These are phyloP conservation scores for Fopius arisanus DNA, from an alignment of 1,140 invertebrate genomes.

Conservation along the genomic window DNA sequence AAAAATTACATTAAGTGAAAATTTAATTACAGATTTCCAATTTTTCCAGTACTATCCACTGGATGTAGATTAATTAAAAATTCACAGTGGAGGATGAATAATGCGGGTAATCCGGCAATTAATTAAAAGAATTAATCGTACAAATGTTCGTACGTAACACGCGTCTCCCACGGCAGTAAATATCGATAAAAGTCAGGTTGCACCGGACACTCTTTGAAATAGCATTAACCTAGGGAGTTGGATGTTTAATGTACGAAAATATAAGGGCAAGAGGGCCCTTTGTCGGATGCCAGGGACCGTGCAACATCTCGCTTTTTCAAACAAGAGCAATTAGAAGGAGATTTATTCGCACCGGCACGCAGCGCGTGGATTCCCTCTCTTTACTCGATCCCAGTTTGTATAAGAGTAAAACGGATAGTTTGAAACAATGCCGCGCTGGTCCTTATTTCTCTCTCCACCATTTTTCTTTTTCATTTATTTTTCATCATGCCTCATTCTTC, in stretches of 20 bases:
- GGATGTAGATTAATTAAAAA: no score
- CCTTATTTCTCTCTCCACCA: background rate
- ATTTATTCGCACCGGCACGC: conserved; percentile 54
- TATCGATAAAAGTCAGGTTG: conserved; percentile 47
- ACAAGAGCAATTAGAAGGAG: conserved; percentile 54
- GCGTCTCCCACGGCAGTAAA: conserved; percentile 44
- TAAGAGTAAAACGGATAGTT: conserved; percentile 25
- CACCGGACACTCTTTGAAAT: background rate
- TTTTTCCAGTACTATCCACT: no score
- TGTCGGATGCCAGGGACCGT: conserved; percentile 50
- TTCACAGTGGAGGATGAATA: no score
- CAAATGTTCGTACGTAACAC: background rate
- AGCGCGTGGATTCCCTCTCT: conserved; percentile 34
- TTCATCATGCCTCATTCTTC: conserved; percentile 25
- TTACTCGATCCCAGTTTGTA: background rate
- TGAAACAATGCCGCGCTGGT: conserved; percentile 36
- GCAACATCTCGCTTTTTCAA: conserved; percentile 51
- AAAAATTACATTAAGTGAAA: no score
- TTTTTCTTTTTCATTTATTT: conserved; percentile 1
- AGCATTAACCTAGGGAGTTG: conserved; percentile 13
- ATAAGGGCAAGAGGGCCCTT: conserved; percentile 39
- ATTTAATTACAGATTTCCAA: no score
- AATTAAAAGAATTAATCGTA: background rate
- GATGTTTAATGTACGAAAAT: background rate
- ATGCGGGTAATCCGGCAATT: background rate